A percentile compares a stretch with the other conserved stretches of the same genome.
Conservation (phyloP, 2,888 invertebrate genomes). For the Capitulum mitella region DNA sequence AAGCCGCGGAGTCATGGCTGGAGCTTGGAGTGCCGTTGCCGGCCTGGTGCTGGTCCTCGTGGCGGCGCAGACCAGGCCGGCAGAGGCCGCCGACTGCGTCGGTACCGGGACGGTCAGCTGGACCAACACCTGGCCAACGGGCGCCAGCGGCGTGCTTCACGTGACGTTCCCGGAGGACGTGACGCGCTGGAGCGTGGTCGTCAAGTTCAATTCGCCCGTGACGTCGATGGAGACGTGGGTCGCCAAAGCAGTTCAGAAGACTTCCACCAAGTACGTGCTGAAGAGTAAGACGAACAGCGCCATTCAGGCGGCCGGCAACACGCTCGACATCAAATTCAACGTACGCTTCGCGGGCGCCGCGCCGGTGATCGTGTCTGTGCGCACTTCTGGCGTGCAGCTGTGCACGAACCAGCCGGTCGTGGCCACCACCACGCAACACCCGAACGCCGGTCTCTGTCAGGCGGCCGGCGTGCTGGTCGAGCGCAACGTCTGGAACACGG, state of each 20-base stretch:
- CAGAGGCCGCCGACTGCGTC: no score
- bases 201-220: background rate
- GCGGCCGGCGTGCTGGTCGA: background rate
- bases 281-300: conserved; percentile 30
- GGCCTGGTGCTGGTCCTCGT: no score
- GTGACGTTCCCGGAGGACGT: background rate
- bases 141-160: background rate
- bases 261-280: conserved; percentile 7
- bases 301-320: conserved; percentile 26
- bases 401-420: background rate
- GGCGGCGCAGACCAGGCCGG: no score
- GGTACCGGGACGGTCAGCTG: background rate
- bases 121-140: background rate
- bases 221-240: background rate
- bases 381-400: background rate
- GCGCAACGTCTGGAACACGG: background rate
- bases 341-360: conserved; percentile 4
- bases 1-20: no score
- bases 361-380: background rate
- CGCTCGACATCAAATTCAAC: conserved; percentile 14
- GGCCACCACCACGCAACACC: background rate
- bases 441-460: background rate
- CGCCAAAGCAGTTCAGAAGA: background rate
- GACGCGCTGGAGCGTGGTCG: background rate
- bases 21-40: no score